Conservation (phyloP, 2,797 vertebrate genomes). For the Pygocentrus nattereri region DNA sequence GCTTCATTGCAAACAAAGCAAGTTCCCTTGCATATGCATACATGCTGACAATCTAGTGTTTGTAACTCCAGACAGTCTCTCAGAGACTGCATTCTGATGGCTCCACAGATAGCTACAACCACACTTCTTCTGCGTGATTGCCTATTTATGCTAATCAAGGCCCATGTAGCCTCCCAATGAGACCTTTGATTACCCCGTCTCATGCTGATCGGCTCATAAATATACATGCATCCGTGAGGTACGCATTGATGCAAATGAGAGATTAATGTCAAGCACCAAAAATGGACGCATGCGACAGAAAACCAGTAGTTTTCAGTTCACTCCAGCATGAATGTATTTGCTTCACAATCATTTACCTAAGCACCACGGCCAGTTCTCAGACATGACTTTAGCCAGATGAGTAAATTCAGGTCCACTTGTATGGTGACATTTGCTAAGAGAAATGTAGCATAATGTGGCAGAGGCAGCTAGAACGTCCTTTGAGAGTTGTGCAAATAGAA, state of each 20-base stretch:
- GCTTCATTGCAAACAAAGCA: conserved; percentile 37
- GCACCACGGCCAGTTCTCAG: background rate
- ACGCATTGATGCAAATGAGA: conserved; percentile 51
- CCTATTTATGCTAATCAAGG: conserved; percentile 58
- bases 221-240: conserved; percentile 58
- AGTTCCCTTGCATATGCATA: conserved; percentile 24
- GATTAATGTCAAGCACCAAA: conserved; percentile 54
- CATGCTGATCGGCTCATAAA: conserved; percentile 58
- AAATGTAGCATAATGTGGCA: background rate
- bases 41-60: conserved; percentile 42
- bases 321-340: conserved; percentile 19
- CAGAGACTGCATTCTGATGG: conserved; percentile 62
- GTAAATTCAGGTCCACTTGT: background rate
- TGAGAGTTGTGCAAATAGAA: background rate
- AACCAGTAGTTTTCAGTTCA: background rate
- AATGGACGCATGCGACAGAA: conserved; percentile 31
- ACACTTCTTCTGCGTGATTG: conserved; percentile 55
- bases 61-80: conserved; percentile 51
- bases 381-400: background rate
- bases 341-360: conserved; percentile 7
- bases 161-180: conserved; percentile 53
- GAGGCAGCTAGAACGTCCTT: background rate
- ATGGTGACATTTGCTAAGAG: background rate
- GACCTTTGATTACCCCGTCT: conserved; percentile 54
- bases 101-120: conserved; percentile 57